These are phyloP conservation scores for Polydrusus cervinus DNA, from an alignment of 2,888 invertebrate species.

Conservation along the genomic window DNA sequence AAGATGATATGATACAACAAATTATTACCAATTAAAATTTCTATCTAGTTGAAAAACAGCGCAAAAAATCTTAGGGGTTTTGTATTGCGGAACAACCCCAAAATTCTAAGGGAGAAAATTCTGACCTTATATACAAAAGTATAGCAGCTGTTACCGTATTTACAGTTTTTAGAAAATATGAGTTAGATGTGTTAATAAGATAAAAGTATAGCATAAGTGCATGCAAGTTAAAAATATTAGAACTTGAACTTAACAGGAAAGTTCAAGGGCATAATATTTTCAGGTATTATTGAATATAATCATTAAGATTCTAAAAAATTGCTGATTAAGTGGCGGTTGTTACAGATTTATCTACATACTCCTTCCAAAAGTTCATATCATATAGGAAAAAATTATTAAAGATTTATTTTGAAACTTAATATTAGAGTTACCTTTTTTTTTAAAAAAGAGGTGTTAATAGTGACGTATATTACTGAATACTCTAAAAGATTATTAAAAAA, in stretches of 20 bases:
- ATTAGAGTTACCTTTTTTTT: too few species aligned
- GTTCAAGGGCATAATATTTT: too few species aligned
- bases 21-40: neutral
- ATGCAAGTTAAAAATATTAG: conserved; percentile 26
- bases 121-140: conserved; percentile 43
- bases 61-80: neutral
- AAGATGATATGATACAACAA: conserved; percentile 9
- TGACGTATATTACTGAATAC: too few species aligned
- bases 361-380: too few species aligned
- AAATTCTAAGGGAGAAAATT: neutral
- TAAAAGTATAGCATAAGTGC: conserved; percentile 29
- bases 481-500: too few species aligned
- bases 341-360: too few species aligned
- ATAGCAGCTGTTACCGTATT: conserved; percentile 48
- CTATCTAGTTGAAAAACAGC: neutral
- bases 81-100: neutral
- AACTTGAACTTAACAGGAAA: neutral
- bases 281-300: too few species aligned
- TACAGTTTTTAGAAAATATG: conserved; percentile 45
- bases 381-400: too few species aligned
- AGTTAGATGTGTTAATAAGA: conserved; percentile 21
- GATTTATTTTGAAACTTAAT: too few species aligned
- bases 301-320: too few species aligned
- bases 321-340: too few species aligned
- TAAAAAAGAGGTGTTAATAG: too few species aligned